Percentiles rank a stretch among this genome's conserved stretches.
These are phyloP conservation scores for Daboia siamensis DNA, from an alignment of 2,113 vertebrate genomes.

Conservation along the genomic window DNA sequence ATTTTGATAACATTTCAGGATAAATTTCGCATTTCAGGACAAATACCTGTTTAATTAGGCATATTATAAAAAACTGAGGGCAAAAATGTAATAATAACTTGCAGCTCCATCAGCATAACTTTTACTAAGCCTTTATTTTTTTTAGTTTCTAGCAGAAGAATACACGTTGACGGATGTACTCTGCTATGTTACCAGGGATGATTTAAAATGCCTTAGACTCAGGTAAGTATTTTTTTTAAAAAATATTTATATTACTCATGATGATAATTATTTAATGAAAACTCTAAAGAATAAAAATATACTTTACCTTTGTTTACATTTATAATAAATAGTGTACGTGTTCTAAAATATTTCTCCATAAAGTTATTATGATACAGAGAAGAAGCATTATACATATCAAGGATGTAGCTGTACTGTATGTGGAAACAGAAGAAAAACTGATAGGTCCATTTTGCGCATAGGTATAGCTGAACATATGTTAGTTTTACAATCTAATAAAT, in stretches of 20 bases:
- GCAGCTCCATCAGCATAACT: not conserved
- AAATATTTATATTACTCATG: not conserved
- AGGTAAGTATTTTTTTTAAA: slow-evolving; percentile 72
- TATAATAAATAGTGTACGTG: not conserved
- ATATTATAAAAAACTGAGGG: not conserved
- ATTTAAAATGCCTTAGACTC: slow-evolving; percentile 90
- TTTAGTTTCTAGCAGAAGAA: slow-evolving; percentile 82
- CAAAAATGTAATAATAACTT: not conserved
- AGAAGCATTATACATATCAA: not conserved
- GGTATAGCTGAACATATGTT: not conserved
- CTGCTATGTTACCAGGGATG: slow-evolving; percentile 87
- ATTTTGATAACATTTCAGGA: not conserved
- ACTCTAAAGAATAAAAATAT: not conserved
- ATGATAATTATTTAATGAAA: not conserved
- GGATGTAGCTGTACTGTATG: not conserved
- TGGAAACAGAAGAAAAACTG: not conserved
- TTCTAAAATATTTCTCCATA: not conserved
- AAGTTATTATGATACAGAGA: not conserved
- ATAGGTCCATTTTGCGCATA: not conserved
- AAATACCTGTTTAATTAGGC: not conserved
- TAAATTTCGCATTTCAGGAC: not conserved
- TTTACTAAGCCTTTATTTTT: slow-evolving; percentile 10
- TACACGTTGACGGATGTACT: slow-evolving; percentile 89
- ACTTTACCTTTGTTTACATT: not conserved
- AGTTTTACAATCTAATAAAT: not conserved